A percentile compares a stretch with the other conserved stretches of the same genome.
These are phyloP conservation scores for Anthoscopus minutus DNA, from an alignment of 2,113 vertebrate species.

Conservation along the genomic window DNA sequence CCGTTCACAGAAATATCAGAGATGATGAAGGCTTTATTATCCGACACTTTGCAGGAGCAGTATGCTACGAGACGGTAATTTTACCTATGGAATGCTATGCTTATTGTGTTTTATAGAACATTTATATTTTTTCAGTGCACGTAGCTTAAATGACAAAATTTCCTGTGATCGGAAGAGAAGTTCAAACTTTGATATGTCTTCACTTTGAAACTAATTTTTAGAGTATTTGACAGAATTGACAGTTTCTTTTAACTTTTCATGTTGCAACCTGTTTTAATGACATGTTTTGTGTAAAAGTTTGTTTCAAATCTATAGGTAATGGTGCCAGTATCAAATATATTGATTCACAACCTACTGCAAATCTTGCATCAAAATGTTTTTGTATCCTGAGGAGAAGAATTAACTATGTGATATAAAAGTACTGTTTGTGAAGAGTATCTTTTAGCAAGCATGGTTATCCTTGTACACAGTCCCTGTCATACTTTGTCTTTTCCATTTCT, in stretches of 20 bases:
- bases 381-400: background rate
- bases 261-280: background rate
- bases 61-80: slow-evolving; percentile 95
- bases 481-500: background rate
- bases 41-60: slow-evolving; percentile 95
- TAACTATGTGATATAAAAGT: background rate
- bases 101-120: background rate
- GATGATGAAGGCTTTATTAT: slow-evolving; percentile 97
- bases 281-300: background rate
- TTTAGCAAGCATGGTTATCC: background rate
- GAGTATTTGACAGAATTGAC: background rate
- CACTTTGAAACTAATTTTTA: background rate
- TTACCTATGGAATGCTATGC: background rate
- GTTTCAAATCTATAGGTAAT: background rate
- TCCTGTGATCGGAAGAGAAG: background rate
- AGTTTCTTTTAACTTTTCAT: background rate
- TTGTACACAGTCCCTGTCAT: background rate
- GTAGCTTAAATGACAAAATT: background rate
- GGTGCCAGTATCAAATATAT: background rate
- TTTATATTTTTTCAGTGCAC: background rate
- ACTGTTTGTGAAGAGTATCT: background rate
- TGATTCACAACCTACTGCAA: background rate
- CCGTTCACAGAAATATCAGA: slow-evolving; percentile 92
- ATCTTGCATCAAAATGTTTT: background rate
- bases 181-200: background rate